Conservation (phyloP, 1,140 invertebrate species). For the Scaptomyza graminum region DNA sequence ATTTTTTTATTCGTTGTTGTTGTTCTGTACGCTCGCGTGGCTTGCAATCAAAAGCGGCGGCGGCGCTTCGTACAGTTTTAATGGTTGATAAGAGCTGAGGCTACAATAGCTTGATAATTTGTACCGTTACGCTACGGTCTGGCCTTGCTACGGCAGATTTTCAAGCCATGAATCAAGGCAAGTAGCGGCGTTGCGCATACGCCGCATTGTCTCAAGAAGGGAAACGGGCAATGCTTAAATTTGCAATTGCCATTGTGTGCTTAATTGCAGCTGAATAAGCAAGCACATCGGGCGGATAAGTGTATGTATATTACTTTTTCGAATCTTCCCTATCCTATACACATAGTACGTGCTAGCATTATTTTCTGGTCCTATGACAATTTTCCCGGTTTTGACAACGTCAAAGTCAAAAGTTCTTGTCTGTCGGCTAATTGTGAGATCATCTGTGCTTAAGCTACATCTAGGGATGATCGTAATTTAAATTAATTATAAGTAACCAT, state of each 20-base stretch:
- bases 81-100: constrained; percentile 21
- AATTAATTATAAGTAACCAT: constrained; percentile 66
- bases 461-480: constrained; percentile 59
- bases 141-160: not conserved
- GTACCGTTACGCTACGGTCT: not conserved
- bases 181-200: constrained; percentile 39
- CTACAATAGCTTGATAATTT: constrained; percentile 27
- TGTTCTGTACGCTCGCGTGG: not conserved
- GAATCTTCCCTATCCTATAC: not conserved
- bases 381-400: constrained; percentile 23
- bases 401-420: constrained; percentile 29
- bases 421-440: constrained; percentile 67
- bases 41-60: constrained; percentile 7
- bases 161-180: constrained; percentile 9
- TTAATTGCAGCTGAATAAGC: constrained; percentile 40
- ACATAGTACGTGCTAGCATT: not conserved
- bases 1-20: not conserved
- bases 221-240: not conserved
- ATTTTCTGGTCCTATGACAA: constrained; percentile 33
- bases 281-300: constrained; percentile 26
- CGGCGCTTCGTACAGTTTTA: not conserved
- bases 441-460: constrained; percentile 47
- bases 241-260: constrained; percentile 4
- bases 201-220: constrained; percentile 48
- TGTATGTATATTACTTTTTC: constrained; percentile 58